Evolutionary conservation across 2,797 vertebrate species (phyloP).

Genomic region (Neoniphon sammara): DNA sequence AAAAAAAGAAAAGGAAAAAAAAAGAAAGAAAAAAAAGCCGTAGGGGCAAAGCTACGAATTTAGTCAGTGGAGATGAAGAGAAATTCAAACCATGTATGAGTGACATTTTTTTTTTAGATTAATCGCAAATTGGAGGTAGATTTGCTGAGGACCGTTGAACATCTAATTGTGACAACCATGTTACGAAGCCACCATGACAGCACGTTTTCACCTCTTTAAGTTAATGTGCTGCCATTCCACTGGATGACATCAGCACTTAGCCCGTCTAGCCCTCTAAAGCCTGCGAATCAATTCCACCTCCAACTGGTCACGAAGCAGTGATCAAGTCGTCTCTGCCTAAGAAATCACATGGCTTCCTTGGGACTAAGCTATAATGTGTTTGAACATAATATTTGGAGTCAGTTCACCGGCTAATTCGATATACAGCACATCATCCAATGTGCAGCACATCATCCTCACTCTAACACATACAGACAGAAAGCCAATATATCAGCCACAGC

Average conservation of each 20-base stretch:
- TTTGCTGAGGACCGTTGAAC: constrained; percentile 8
- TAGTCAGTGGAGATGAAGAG: background rate
- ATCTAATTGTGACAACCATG: constrained; percentile 2
- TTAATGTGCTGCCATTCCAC: constrained; percentile 10
- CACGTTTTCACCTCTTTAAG: background rate
- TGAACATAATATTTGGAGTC: constrained; percentile 59
- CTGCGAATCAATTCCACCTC: background rate
- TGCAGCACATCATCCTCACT: constrained; percentile 42
- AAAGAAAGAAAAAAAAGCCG: background rate
- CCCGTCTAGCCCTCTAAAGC: background rate
- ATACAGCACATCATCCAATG: constrained; percentile 58
- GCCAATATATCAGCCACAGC: constrained; percentile 49
- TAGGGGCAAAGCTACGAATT: background rate
- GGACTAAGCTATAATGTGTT: constrained; percentile 36
- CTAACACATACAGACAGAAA: constrained; percentile 58
- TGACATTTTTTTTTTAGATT: background rate
- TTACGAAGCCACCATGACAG: constrained; percentile 11
- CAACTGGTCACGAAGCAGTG: constrained; percentile 42
- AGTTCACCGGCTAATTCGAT: constrained; percentile 67
- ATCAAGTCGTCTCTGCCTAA: constrained; percentile 38
- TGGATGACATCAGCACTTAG: constrained; percentile 11
- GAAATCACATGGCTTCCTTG: constrained; percentile 30
- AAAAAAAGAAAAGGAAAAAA: constrained; percentile 1
- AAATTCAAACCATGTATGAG: background rate
- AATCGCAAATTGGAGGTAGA: background rate